Conservation (phyloP, 2,888 invertebrate species). For the Watsonalla binaria region DNA sequence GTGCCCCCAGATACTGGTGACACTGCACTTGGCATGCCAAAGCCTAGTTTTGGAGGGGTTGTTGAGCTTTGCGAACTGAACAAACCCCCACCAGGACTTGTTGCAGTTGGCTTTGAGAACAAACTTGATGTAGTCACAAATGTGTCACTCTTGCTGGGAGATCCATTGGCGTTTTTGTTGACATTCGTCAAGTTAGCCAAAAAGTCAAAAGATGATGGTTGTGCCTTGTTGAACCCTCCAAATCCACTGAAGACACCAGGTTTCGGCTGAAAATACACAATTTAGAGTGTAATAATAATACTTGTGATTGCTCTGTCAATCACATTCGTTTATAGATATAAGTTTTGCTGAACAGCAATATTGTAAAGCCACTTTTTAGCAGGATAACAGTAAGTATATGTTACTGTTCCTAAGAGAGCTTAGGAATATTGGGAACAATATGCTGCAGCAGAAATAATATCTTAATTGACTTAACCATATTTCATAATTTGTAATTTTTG, state of each 20-base stretch:
- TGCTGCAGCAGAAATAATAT: no score
- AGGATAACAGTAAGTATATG: no score
- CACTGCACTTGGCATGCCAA: conserved; percentile 32
- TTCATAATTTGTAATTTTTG: no score
- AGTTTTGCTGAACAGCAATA: no score
- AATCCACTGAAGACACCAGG: conserved; percentile 85
- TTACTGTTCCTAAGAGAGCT: no score
- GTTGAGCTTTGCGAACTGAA: conserved; percentile 37
- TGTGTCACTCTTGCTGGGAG: conserved; percentile 36
- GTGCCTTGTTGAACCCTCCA: conserved; percentile 80
- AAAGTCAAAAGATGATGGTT: conserved; percentile 79
- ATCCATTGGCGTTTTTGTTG: conserved; percentile 52
- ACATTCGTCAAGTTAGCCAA: conserved; percentile 77
- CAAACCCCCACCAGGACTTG: conserved; percentile 33
- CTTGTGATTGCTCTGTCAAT: no score
- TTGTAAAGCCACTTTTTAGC: no score
- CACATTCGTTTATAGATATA: no score
- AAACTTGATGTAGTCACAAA: conserved; percentile 37
- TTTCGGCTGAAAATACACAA: conserved; percentile 45
- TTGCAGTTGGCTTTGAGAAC: conserved; percentile 36
- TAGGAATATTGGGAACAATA: no score
- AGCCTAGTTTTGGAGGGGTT: conserved; percentile 28
- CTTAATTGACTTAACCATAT: no score
- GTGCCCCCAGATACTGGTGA: conserved; percentile 37
- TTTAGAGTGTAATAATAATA: no score